Base-by-base conservation (phyloP, 2,797 vertebrate genomes). In the Carduelis carduelis region DNA sequence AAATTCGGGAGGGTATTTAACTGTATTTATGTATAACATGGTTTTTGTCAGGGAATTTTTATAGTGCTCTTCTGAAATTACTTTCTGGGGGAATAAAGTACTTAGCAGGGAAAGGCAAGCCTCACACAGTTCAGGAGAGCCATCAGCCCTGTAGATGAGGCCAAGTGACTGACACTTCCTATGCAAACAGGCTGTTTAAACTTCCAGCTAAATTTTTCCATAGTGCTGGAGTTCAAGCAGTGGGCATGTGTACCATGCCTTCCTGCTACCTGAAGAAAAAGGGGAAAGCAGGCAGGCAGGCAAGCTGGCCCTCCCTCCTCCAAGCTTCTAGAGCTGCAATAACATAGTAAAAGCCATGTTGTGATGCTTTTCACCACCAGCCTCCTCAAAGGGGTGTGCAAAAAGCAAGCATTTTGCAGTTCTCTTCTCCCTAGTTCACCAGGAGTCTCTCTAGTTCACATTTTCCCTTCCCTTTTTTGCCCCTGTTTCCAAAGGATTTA, bases 171-270 rank as follows among this genome's bases (percentile, higher is more conserved):
- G 17, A 71, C 30, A 35, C 35, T 81, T 70, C 37, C 32, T 66
- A 2, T 23, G 39, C 43, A 83, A 94, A 80, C 49, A 69, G 27
- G 24, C 35, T 60, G 16, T 43, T 93, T 28, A 68, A 78, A 28
- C 47, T 83, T 72, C 55, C 61, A 71, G 6, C 47, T 43, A 81
- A 81, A 20, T 16, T n/a, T 28, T 52, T 80, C 46, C 39, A 3
- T 14, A n/a, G 9, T 9, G 1, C 61, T 14, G 8, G 46, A 24
- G 30, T 46, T 35, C 56, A 49, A 32, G 22, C 1, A 0, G 13
- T 0, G 0, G 56, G 34, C 10, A 0, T 30, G 15, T 30, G 39
- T 34, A 39, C 68, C 4, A 0, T 64, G 34, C 32, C 37, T 74
- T 60, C 41, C 37, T 72, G 91, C 43, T 59, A 30, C 7, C 2